Base-by-base conservation (phyloP, 1,140 invertebrate genomes). In the Steinernema khuongi region DNA sequence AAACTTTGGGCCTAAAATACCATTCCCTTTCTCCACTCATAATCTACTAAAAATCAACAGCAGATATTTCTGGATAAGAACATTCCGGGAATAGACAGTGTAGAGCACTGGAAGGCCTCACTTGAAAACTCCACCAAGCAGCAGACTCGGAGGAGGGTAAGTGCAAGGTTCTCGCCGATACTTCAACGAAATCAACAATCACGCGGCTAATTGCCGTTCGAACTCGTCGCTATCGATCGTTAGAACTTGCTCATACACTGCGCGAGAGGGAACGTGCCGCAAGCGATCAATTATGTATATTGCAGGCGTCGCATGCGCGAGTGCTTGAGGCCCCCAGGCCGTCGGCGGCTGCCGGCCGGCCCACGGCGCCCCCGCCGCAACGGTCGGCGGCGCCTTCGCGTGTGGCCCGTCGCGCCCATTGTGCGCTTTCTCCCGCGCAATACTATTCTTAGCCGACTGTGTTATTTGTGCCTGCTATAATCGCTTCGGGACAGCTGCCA, bases 201-300 rank as follows among this genome's bases (percentile, higher is more conserved):
- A 11, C 22, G 50, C 11, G 11, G 7, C 19, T 60, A 60, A 60
- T 22, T 7, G 26, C 14, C 50, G 50, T 60, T 60, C 50, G 19
- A 60, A 60, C 19, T 22, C 14, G 19, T 17, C 11, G 22, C 26
- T 22, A 60, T 60, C 50, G 50, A 41, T 41, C 36, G 7, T 22
- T 11, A n/a, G 50, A 60, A 60, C 50, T 60, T 60, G 2, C 14
- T 60, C 26, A 60, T 22, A 60, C 50, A 22, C 26, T 60, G 7
- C 26, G 7, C 14, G 26, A 22, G 22, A 2, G 50, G 19, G 50
- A 14, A 22, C 50, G 50, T 22, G 50, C 50, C 19, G 50, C 50
- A 60, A 60, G 50, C 50, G 50, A 60, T 60, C 50, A 60, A 60
- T 60, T 60, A 60, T 60, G 14, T 60, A 60, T 60, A 60, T 60